Conservation (phyloP, 2,888 invertebrate genomes). For the Eremobia ochroleuca region DNA sequence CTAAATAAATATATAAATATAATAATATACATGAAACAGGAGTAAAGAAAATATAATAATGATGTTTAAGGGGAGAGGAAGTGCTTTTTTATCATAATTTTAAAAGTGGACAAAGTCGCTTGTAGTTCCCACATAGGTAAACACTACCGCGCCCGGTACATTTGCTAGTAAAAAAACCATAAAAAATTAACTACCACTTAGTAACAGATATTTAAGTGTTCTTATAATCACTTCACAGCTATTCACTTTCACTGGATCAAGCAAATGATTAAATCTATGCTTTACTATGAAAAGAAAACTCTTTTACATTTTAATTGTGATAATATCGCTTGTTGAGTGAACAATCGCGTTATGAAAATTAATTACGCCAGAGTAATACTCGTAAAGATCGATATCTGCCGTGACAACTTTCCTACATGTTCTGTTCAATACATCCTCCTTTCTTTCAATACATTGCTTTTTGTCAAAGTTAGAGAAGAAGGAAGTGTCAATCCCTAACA, state of each 20-base stretch:
- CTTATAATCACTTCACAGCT: slow-evolving; percentile 30
- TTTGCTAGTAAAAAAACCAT: slow-evolving; percentile 12
- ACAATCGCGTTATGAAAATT: slow-evolving; percentile 38
- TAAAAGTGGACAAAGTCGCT: too few species aligned
- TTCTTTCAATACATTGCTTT: not conserved
- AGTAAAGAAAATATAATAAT: too few species aligned
- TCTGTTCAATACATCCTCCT: not conserved
- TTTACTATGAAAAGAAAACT: slow-evolving; percentile 41
- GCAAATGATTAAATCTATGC: slow-evolving; percentile 37
- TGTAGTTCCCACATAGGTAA: not conserved
- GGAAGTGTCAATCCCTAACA: too few species aligned
- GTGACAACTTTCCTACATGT: slow-evolving; percentile 8
- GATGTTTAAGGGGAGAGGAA: too few species aligned
- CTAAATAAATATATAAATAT: too few species aligned
- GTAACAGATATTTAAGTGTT: not conserved
- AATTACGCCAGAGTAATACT: slow-evolving; percentile 35
- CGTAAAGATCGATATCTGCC: slow-evolving; percentile 16
- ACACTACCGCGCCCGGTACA: not conserved
- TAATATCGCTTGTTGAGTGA: slow-evolving; percentile 41
- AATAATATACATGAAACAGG: too few species aligned
- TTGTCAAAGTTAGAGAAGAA: not conserved
- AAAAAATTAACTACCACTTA: slow-evolving; percentile 4
- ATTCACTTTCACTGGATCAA: slow-evolving; percentile 51
- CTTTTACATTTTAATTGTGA: slow-evolving; percentile 45
- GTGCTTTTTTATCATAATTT: too few species aligned